These are phyloP conservation scores for Trichonephila clavipes DNA, from an alignment of 1,140 invertebrate genomes.

Conservation along the genomic window DNA sequence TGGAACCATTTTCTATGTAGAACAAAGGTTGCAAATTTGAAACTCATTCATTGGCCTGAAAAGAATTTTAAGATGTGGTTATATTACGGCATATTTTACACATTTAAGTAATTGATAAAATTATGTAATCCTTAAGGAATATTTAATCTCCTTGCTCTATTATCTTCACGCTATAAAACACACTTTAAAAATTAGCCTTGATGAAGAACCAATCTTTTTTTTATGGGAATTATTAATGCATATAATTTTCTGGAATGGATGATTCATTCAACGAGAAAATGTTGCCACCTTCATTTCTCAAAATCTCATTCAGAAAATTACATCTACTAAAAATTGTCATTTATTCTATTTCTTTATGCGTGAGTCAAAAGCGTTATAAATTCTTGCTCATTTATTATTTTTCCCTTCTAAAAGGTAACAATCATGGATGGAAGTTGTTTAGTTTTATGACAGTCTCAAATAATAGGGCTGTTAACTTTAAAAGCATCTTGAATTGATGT, in stretches of 20 bases:
- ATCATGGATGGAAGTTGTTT: neutral
- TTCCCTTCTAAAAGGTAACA: neutral
- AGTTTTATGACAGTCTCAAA: neutral
- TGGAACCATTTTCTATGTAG: too few species aligned
- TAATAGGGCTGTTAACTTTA: slow-evolving; percentile 8
- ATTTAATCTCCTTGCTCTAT: too few species aligned
- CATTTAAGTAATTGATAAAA: too few species aligned
- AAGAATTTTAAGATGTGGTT: too few species aligned
- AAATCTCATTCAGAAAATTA: neutral
- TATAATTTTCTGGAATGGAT: too few species aligned
- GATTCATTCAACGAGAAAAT: neutral
- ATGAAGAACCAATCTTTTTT: neutral
- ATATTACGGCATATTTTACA: too few species aligned
- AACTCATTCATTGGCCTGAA: too few species aligned
- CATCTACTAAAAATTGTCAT: neutral
- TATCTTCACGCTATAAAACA: neutral
- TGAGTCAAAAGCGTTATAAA: neutral
- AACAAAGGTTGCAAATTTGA: too few species aligned
- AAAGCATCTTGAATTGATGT: neutral
- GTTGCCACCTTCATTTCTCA: neutral
- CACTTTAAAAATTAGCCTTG: neutral
- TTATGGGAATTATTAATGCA: neutral
- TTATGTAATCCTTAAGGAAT: too few species aligned
- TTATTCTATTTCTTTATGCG: neutral
- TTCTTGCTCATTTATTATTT: neutral